A percentile compares a stretch with the other conserved stretches of the same genome.
Conservation (phyloP, 2,888 invertebrate species). For the Synergus gifuensis region DNA sequence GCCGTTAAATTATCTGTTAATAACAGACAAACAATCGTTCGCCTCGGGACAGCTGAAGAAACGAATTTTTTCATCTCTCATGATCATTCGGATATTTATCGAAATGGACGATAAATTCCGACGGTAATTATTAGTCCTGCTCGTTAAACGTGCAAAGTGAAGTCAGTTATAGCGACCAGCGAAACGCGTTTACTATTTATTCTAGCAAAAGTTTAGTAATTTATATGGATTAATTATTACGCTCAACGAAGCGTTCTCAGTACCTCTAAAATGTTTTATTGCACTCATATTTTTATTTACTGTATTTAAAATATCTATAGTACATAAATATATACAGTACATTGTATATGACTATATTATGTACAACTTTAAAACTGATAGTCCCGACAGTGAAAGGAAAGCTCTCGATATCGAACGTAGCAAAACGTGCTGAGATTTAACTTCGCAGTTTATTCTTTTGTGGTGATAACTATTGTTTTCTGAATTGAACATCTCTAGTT, state of each 20-base stretch:
- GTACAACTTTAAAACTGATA: neutral
- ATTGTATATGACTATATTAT: neutral
- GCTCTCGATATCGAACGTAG: neutral
- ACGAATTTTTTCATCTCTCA: constrained; percentile 4
- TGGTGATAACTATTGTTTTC: constrained; percentile 11
- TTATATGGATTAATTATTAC: constrained; percentile 24
- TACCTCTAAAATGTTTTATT: neutral
- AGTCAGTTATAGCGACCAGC: neutral
- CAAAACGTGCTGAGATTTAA: constrained; percentile 13
- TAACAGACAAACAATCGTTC: constrained; percentile 7
- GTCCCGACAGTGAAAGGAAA: neutral
- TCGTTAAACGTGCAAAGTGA: constrained; percentile 27
- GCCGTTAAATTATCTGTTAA: constrained; percentile 26
- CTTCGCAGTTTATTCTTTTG: neutral
- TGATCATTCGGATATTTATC: constrained; percentile 33
- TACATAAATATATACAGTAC: neutral
- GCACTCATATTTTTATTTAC: neutral
- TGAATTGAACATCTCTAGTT: neutral
- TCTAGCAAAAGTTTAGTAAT: constrained; percentile 9
- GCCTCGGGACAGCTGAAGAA: constrained; percentile 28
- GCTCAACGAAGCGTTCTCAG: constrained; percentile 15
- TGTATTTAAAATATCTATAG: neutral
- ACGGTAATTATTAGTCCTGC: constrained; percentile 26
- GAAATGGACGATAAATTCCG: constrained; percentile 24
- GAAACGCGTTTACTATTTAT: constrained; percentile 5